Conservation (phyloP, 2,888 invertebrate species). For the Luffia ferchaultella region DNA sequence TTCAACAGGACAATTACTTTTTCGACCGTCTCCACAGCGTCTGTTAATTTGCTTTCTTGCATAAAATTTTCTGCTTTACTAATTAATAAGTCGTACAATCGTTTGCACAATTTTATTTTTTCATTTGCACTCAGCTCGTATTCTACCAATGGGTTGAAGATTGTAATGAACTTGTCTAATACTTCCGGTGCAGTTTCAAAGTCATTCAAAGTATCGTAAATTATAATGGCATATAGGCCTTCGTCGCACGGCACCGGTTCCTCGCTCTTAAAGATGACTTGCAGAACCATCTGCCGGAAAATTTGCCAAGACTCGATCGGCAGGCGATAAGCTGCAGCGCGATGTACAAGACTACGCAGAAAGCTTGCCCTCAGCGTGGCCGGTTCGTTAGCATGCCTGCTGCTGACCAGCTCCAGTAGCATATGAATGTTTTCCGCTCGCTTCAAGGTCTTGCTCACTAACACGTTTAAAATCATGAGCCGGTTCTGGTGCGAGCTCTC, state of each 20-base stretch:
- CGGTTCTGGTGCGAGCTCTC: constrained; percentile 30
- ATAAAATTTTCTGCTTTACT: not conserved
- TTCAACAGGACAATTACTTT: not conserved
- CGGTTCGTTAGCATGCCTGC: not conserved
- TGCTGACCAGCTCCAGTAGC: not conserved
- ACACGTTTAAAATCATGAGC: constrained; percentile 37
- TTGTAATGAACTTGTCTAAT: not conserved
- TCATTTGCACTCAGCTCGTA: not conserved
- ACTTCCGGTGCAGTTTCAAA: not conserved
- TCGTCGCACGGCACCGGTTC: not conserved
- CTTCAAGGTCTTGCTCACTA: constrained; percentile 33
- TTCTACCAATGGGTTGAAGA: not conserved
- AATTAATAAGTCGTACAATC: not conserved
- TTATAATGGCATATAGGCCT: not conserved
- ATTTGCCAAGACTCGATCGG: not conserved
- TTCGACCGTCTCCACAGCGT: not conserved
- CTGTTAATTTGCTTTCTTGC: not conserved
- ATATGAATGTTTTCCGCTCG: not conserved
- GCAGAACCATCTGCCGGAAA: not conserved
- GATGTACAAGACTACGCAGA: not conserved
- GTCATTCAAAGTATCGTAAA: not conserved
- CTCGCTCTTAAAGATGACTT: not conserved
- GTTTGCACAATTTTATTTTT: not conserved
- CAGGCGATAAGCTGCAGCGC: not conserved
- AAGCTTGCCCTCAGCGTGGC: not conserved